Base-by-base conservation (phyloP, 2,113 vertebrate species). In the Dolichallabes microphthalmus region DNA sequence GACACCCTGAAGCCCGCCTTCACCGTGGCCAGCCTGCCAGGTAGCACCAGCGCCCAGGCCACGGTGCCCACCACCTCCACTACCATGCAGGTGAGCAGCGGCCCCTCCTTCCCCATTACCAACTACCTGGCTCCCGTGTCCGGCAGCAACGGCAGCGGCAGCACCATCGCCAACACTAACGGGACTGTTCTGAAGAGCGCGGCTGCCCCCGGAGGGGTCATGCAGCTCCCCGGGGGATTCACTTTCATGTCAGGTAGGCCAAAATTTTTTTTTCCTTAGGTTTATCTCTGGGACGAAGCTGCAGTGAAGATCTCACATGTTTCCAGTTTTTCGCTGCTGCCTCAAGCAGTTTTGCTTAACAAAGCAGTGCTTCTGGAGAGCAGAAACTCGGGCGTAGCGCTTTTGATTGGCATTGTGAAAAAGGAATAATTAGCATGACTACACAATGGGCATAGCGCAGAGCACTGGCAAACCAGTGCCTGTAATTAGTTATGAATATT, bases 31-130 rank as follows among this genome's bases (percentile, higher is more conserved):
- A 98, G 95, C 90, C 92, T 99, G 63, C 97, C 98, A 0, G 98
- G 98, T 89, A 96, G 95, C 4, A 89, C 91, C 80, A 96, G 96
- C 64, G 95, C 95, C 84, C 94, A 97, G 91, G 95, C 96, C 78
- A 97, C 97, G 0, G 96, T 95, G 5, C 96, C 97, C 77, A 98
- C 97, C 95, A 97, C 98, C 86, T 98, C 97, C 84, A 98, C 97
- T 91, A 97, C 96, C 93, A 98, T 99, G 98, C 98, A 99, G 96
- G 96, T 97, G 93, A 98, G 96, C 96, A 98, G 96, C 0, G 96
- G 98, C 58, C 92, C 96, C 13, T 96, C 96, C 19, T 99, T 98
- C 89, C 98, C 98, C 91, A 98, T 99, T 96, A 99, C 97, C 90
- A 99, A 97, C 94, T 99, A 99, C 95, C 94, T 99, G 96, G 96